Evolutionary conservation across 1,140 invertebrate genomes (phyloP).

Genomic region (Saccostrea echinata): DNA sequence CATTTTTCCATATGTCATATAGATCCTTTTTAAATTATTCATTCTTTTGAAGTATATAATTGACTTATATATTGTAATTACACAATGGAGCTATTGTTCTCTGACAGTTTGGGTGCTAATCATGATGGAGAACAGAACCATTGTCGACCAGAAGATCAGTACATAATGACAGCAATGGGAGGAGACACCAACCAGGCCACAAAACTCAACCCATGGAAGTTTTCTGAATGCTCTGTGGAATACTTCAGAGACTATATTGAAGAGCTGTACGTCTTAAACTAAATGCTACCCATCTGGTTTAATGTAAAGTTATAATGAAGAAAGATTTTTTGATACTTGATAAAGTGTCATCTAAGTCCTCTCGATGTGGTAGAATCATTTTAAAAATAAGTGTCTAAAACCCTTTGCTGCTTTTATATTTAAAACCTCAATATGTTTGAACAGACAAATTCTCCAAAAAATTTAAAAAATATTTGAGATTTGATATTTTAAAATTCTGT

Average conservation of each 20-base stretch:
- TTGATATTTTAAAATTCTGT: too few species aligned
- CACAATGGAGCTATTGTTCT: neutral
- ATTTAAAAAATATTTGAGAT: too few species aligned
- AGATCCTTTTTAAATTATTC: neutral
- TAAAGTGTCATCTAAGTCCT: too few species aligned
- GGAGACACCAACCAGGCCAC: slow-evolving; percentile 47
- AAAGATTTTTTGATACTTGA: too few species aligned
- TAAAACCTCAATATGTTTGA: too few species aligned
- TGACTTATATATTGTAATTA: neutral
- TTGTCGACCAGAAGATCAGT: slow-evolving; percentile 56
- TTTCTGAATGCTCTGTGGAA: slow-evolving; percentile 59
- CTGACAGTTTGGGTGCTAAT: slow-evolving; percentile 56
- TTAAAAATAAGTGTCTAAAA: too few species aligned
- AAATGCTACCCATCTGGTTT: too few species aligned
- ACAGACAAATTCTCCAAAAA: too few species aligned
- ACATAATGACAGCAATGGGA: slow-evolving; percentile 60
- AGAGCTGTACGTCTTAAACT: slow-evolving; percentile 45
- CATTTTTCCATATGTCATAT: neutral
- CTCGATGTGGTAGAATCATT: too few species aligned
- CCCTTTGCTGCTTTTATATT: too few species aligned
- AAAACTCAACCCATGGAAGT: slow-evolving; percentile 60
- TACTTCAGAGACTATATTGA: slow-evolving; percentile 48
- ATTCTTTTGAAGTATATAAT: neutral
- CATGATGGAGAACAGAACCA: slow-evolving; percentile 60
- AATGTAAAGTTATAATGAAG: too few species aligned